Base-by-base conservation (phyloP, 2,113 vertebrate species). In the Trinectes maculatus region DNA sequence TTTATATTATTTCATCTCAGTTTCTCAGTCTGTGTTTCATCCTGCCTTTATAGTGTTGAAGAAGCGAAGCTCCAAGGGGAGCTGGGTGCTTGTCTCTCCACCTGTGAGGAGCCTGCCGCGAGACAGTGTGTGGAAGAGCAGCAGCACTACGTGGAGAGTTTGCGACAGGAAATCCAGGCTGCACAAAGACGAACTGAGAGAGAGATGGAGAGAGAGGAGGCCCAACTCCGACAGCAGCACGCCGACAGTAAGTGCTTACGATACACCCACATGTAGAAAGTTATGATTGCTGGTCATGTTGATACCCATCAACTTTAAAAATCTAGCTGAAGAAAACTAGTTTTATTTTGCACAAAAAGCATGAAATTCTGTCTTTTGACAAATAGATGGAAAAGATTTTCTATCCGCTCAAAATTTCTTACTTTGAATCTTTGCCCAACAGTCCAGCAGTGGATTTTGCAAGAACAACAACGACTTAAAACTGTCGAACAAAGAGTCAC, bases 381-480 rank as follows among this genome's bases (percentile, higher is more conserved):
- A 53, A 9, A 40, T 59, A n/a, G 3, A 0, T 3, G 39, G 8
- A 44, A 5, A 19, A 26, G 4, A 13, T 26, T 49, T 55, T 53
- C 11, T 2, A 43, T 6, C 2, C 19, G 6, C 18, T 66, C 6
- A 70, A 56, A 8, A 29, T 21, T 1, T 6, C 5, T 3, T n/a
- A 24, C 12, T 65, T 8, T 57, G 0, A 48, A 40, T 70, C 18
- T 91, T 79, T 80, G 25, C 12, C 87, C 91, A 74, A 55, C 85
- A 99, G 98, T 96, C 78, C 90, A 95, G 64, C 93, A 93, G 89
- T 95, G 94, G 94, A 92, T 96, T 71, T 65, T 94, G 34, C 90
- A 90, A 81, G 94, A 96, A 87, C 94, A 93, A 49, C 89, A 88
- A 62, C 91, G 73, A n/a, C 87, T 94, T 54, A 73, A 82, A 59